Percentiles rank a stretch among this genome's conserved stretches.
Evolutionary conservation across 2,113 vertebrate genomes (phyloP).

Genomic region (Malurus elegans): DNA sequence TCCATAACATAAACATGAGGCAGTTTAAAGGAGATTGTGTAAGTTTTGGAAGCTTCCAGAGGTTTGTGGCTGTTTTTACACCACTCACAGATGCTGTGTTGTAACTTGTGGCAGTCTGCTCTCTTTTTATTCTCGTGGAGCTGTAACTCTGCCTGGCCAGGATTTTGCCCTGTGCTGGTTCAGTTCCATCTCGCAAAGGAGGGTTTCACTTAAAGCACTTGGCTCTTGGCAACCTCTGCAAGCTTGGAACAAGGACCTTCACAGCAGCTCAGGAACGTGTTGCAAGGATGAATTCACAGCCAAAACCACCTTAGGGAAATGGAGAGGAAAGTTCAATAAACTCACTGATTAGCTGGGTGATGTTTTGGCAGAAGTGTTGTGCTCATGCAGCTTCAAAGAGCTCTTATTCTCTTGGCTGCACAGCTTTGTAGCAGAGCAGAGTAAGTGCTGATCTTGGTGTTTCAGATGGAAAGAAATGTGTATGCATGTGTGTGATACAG

Average conservation of each 20-base stretch:
- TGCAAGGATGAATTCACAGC: constrained; percentile 1
- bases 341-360: neutral
- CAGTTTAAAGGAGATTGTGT: neutral
- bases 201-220: neutral
- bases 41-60: neutral
- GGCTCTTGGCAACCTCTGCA: neutral
- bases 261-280: neutral
- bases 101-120: neutral
- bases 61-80: neutral
- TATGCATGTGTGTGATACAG: neutral
- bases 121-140: neutral
- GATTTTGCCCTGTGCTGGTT: neutral
- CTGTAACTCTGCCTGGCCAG: neutral
- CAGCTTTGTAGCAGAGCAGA: neutral
- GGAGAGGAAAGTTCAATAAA: constrained; percentile 17
- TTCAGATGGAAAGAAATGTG: neutral
- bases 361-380: neutral
- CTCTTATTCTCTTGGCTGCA: neutral
- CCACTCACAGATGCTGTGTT: neutral
- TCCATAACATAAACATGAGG: neutral
- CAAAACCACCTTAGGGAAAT: constrained; percentile 20
- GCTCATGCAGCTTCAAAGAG: neutral
- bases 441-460: neutral
- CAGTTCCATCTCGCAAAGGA: neutral
- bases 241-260: neutral